Percentiles rank a stretch among this genome's conserved stretches.
These are phyloP conservation scores for Spea multiplicata DNA, from an alignment of 2,113 vertebrate genomes.

Conservation along the genomic window DNA sequence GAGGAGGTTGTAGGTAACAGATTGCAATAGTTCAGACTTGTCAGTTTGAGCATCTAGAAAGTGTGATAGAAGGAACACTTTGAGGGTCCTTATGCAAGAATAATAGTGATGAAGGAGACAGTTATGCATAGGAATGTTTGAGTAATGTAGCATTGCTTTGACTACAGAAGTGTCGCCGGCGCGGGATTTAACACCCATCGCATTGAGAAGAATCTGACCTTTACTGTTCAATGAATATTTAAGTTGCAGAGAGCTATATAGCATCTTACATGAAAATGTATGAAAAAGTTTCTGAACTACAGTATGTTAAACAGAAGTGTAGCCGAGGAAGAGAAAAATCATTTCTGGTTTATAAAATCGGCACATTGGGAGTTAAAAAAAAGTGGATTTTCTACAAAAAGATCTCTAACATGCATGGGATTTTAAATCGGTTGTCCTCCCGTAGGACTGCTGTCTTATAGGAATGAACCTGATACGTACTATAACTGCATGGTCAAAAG, in stretches of 20 bases:
- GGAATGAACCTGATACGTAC: no score
- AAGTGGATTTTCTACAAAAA: background rate
- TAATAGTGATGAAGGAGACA: constrained; percentile 36
- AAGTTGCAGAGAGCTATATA: constrained; percentile 32
- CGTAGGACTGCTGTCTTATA: no score
- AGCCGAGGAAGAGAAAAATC: background rate
- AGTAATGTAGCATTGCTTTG: constrained; percentile 27
- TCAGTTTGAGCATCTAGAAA: constrained; percentile 33
- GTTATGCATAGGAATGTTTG: constrained; percentile 39
- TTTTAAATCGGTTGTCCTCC: background rate
- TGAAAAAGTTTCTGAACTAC: constrained; percentile 39
- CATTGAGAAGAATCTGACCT: constrained; percentile 38
- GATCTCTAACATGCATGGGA: background rate
- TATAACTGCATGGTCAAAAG: no score
- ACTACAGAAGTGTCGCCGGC: constrained; percentile 25
- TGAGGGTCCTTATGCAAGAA: constrained; percentile 37
- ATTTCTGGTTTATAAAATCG: background rate
- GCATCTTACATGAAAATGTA: constrained; percentile 32
- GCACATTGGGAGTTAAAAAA: background rate
- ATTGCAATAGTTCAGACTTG: constrained; percentile 41
- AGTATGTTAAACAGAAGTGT: constrained; percentile 10
- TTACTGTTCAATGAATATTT: constrained; percentile 40
- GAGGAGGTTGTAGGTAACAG: constrained; percentile 21
- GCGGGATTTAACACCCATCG: constrained; percentile 32
- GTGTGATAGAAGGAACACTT: constrained; percentile 44